Evolutionary conservation across 2,797 vertebrate species (phyloP).

Genomic region (Poecilia gillii): DNA sequence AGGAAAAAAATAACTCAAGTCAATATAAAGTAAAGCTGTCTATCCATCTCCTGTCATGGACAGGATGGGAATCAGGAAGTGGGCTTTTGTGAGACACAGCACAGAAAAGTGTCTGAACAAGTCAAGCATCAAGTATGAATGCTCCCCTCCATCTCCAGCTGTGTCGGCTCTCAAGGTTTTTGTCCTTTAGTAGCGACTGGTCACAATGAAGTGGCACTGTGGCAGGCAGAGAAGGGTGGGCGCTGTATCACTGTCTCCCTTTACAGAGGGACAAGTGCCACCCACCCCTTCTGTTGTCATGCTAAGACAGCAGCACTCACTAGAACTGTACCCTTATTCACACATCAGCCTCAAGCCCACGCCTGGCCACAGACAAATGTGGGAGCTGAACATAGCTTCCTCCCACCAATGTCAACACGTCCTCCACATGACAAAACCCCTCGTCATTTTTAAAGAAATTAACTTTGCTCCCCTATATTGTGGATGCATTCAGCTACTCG

Average conservation of each 20-base stretch:
- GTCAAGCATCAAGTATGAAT: slow-evolving; percentile 72
- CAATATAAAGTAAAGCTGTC: slow-evolving; percentile 43
- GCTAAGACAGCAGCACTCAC: slow-evolving; percentile 78
- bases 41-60: slow-evolving; percentile 46
- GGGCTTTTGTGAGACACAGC: slow-evolving; percentile 64
- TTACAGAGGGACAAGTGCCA: slow-evolving; percentile 39
- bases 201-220: slow-evolving; percentile 75
- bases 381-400: slow-evolving; percentile 40
- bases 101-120: slow-evolving; percentile 73
- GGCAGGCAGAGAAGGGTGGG: slow-evolving; percentile 75
- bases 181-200: slow-evolving; percentile 53
- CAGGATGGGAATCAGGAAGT: slow-evolving; percentile 74
- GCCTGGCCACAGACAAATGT: slow-evolving; percentile 57
- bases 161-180: slow-evolving; percentile 67
- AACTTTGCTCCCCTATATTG: slow-evolving; percentile 44
- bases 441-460: slow-evolving; percentile 49
- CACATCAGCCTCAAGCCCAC: slow-evolving; percentile 56
- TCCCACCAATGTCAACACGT: slow-evolving; percentile 57
- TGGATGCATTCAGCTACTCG: slow-evolving; percentile 58
- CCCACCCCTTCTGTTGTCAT: slow-evolving; percentile 79
- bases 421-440: slow-evolving; percentile 68
- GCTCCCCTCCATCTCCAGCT: slow-evolving; percentile 74
- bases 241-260: slow-evolving; percentile 55
- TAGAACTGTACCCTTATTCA: slow-evolving; percentile 82
- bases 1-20: slow-evolving; percentile 41